Conservation (phyloP, 2,797 vertebrate genomes). For the Cossypha heuglini region DNA sequence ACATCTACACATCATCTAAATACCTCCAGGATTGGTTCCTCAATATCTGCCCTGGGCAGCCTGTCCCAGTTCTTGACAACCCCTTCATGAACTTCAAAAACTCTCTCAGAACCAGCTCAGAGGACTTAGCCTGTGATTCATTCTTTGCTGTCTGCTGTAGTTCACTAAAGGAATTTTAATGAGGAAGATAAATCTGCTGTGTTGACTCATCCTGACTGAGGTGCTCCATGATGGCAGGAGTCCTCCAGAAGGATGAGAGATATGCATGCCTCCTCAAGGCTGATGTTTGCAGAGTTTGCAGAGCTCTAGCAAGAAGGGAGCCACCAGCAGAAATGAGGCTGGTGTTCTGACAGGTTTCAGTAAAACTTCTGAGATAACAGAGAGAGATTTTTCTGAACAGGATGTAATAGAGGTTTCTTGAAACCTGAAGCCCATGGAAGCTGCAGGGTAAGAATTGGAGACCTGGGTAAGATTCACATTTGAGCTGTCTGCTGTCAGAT, state of each 20-base stretch:
- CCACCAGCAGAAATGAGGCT: neutral
- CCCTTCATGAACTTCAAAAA: neutral
- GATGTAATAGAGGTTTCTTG: neutral
- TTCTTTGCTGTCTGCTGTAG: neutral
- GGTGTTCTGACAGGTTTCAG: neutral
- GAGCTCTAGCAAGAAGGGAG: neutral
- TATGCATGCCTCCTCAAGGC: neutral
- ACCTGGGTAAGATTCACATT: neutral
- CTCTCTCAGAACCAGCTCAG: neutral
- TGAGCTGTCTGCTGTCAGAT: neutral
- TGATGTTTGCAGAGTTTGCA: neutral
- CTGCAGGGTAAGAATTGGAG: neutral
- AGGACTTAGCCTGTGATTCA: neutral
- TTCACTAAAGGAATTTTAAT: neutral
- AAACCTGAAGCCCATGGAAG: neutral
- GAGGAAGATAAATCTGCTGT: neutral
- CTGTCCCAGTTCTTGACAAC: neutral
- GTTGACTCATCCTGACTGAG: neutral
- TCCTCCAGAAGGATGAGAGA: neutral
- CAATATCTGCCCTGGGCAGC: neutral
- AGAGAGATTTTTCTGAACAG: neutral
- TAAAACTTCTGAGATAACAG: neutral
- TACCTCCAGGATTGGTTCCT: neutral
- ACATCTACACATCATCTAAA: neutral
- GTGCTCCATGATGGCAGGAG: neutral